Evolutionary conservation across 1,140 invertebrate species (phyloP).

Genomic region (Bombus confusus): DNA sequence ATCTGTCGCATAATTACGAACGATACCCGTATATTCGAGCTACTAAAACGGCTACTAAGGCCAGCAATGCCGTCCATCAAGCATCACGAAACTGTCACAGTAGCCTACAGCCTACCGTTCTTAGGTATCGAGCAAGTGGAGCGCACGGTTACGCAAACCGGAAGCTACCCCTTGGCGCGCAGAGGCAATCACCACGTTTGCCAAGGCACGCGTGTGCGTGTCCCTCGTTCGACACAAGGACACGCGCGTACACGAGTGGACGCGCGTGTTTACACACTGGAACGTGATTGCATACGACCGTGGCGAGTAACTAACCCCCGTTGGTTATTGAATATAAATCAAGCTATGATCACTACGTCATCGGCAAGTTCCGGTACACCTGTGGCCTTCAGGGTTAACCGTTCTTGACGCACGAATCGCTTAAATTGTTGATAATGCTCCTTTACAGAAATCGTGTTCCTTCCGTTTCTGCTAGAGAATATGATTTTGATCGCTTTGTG

Average conservation of each 20-base stretch:
- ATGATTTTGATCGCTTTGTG: too few relatives aligned
- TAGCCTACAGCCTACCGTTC: background rate
- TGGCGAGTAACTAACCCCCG: conserved; percentile 65
- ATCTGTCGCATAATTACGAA: background rate
- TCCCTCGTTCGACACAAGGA: conserved; percentile 7
- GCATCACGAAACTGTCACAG: conserved; percentile 5
- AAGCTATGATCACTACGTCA: conserved; percentile 68
- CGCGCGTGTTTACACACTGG: conserved; percentile 57
- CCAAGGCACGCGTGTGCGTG: conserved; percentile 26
- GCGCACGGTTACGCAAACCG: conserved; percentile 6
- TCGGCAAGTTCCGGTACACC: conserved; percentile 43
- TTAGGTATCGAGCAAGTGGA: conserved; percentile 8
- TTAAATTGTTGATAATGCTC: conserved; percentile 1
- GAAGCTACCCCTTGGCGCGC: conserved; percentile 45
- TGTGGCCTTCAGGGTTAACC: conserved; percentile 38
- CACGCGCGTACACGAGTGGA: conserved; percentile 19
- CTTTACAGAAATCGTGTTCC: background rate
- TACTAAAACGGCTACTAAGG: background rate
- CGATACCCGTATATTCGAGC: background rate
- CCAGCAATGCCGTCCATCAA: background rate
- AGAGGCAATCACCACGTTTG: conserved; percentile 67
- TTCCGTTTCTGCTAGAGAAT: too few relatives aligned
- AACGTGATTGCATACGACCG: conserved; percentile 60
- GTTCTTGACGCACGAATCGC: conserved; percentile 16
- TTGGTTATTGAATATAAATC: conserved; percentile 75